Base-by-base conservation (phyloP, 2,888 invertebrate genomes). In the Muschampia plurimacula region DNA sequence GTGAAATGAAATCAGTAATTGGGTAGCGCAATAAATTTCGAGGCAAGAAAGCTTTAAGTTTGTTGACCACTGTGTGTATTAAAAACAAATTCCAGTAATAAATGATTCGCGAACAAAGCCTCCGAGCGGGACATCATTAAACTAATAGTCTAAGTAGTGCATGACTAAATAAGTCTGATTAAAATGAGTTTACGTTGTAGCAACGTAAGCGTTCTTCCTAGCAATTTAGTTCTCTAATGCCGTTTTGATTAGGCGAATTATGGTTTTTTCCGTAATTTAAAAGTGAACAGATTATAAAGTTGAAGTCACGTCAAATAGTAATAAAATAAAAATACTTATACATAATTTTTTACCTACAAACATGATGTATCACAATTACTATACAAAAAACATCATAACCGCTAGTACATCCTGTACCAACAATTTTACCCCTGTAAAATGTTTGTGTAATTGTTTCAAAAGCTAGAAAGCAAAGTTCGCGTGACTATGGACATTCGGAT, bases 241-340 rank as follows among this genome's bases (percentile, higher is more conserved):
- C 77, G 77, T 89, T 92, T 92, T 92, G 92, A 93, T 93, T 91
- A 88, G 85, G 82, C 83, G 83, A 88, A 89, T 89, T 90, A 89
- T 77, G 65, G 80, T 83, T 87, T 88, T 55, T 88, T 89, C 89
- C 85, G 80, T 83, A 85, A 83, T 84, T 82, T 78, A 82, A 78
- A 83, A 82, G 81, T 81, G 76, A 77, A 75, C 79, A 72, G 65
- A 75, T 65, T 75, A 74, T 75, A 73, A 78, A 76, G 72, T 76
- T 77, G 63, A 73, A 76, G 84, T 87, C 87, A 89, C 88, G 87
- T 84, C 83, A 87, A 85, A 79, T 68, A 76, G 80, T 81, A 78
- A 80, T 83, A 74, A 81, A 82, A 86, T 83, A 84, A 76, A 74
- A 76, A 74, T 77, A 80, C 15, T 49, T 13, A 52, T 8, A 22